Evolutionary conservation across 23 tunicate genomes (phyloP).

Genomic region (Halocynthia roretzi): DNA sequence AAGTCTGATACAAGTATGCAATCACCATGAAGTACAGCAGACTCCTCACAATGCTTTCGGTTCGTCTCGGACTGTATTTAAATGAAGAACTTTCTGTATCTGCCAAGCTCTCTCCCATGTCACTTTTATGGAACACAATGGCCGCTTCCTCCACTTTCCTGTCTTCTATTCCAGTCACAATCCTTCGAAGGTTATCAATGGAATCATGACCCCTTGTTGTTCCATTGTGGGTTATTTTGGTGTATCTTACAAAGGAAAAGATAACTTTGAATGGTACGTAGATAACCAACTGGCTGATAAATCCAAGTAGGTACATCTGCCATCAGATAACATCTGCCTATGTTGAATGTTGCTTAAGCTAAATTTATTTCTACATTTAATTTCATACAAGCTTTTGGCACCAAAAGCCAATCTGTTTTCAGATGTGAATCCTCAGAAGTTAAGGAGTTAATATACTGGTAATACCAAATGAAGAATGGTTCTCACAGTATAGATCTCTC

Average conservation of each 20-base stretch:
- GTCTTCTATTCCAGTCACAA: conserved; percentile 27
- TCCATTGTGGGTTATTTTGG: conserved; percentile 42
- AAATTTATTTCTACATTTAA: too few species aligned
- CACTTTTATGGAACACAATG: not conserved
- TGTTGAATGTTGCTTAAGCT: too few species aligned
- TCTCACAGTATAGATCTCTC: conserved; percentile 3
- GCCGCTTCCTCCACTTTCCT: conserved; percentile 16
- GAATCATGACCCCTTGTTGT: conserved; percentile 50
- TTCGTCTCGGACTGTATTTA: conserved; percentile 10
- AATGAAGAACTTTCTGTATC: not conserved
- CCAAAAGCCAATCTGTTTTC: too few species aligned
- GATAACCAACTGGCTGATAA: too few species aligned
- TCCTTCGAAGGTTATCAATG: conserved; percentile 7
- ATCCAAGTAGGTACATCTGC: too few species aligned
- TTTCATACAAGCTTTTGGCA: too few species aligned
- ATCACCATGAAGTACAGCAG: not conserved
- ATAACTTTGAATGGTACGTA: too few species aligned
- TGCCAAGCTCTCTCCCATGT: not conserved
- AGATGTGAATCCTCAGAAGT: too few species aligned
- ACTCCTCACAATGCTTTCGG: conserved; percentile 21
- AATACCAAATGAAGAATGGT: not conserved
- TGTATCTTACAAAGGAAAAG: conserved; percentile 27
- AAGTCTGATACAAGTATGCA: not conserved
- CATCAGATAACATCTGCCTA: too few species aligned
- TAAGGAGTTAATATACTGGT: too few species aligned